Conservation (phyloP, 2,113 vertebrate genomes). For the Epinephelus cyanopodus region DNA sequence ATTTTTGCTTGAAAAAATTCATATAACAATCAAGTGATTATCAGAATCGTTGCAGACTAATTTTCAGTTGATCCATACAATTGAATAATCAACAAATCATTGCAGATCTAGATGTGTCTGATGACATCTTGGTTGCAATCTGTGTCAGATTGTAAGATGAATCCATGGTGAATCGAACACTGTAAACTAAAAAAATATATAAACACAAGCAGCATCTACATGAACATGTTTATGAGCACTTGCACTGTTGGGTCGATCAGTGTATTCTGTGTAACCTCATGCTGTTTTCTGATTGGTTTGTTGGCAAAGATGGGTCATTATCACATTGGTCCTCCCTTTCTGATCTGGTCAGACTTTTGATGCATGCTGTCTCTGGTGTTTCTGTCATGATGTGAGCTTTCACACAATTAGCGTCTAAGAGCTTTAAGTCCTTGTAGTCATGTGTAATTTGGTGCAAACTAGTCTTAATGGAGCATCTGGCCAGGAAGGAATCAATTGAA, state of each 20-base stretch:
- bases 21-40: background rate
- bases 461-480: constrained; percentile 1
- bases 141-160: background rate
- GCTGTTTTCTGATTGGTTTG: background rate
- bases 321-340: background rate
- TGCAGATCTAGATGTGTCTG: background rate
- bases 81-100: background rate
- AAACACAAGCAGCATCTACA: background rate
- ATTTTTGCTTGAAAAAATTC: background rate
- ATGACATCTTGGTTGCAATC: background rate
- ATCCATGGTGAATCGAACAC: background rate
- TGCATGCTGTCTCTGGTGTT: background rate
- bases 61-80: background rate
- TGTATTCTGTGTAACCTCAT: background rate
- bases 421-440: background rate
- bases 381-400: background rate
- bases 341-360: background rate
- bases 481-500: background rate
- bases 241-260: background rate
- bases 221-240: background rate
- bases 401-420: background rate
- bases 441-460: background rate
- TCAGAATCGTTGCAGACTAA: background rate
- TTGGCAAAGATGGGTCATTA: background rate
- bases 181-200: background rate